Evolutionary conservation across 2,888 invertebrate genomes (phyloP).

Genomic region (Stomorhina lunata): DNA sequence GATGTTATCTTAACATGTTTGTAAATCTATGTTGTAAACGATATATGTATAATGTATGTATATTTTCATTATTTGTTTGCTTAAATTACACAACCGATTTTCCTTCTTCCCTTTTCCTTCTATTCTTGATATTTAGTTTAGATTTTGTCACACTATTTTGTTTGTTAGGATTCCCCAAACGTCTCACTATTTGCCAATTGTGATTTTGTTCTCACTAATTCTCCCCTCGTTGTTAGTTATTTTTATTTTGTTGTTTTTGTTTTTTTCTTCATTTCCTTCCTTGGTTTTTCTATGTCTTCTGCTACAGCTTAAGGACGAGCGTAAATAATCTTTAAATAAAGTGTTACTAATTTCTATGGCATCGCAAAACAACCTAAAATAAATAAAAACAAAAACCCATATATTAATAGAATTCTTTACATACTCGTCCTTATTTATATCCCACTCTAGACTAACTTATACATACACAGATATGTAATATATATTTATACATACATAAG

Average conservation of each 20-base stretch:
- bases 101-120: not conserved
- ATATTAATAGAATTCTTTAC: not conserved
- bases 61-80: not conserved
- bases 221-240: not conserved
- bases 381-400: not conserved
- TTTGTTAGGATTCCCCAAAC: constrained; percentile 42
- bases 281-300: not conserved
- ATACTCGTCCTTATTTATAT: too few relatives aligned
- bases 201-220: constrained; percentile 46
- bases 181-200: constrained; percentile 47
- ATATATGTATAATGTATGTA: constrained; percentile 12
- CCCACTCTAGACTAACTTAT: too few relatives aligned
- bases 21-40: constrained; percentile 20
- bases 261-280: constrained; percentile 7
- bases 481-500: too few relatives aligned
- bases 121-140: constrained; percentile 23
- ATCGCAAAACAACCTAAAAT: constrained; percentile 9
- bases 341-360: constrained; percentile 61
- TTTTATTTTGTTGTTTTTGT: constrained; percentile 5
- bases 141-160: constrained; percentile 57
- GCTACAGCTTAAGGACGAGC: constrained; percentile 24
- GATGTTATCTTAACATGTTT: constrained; percentile 52
- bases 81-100: not conserved
- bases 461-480: not conserved
- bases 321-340: constrained; percentile 63